phyloP scores from a whole-genome alignment of 2,797 vertebrate species.

The Ispidina lecontei region DNA sequence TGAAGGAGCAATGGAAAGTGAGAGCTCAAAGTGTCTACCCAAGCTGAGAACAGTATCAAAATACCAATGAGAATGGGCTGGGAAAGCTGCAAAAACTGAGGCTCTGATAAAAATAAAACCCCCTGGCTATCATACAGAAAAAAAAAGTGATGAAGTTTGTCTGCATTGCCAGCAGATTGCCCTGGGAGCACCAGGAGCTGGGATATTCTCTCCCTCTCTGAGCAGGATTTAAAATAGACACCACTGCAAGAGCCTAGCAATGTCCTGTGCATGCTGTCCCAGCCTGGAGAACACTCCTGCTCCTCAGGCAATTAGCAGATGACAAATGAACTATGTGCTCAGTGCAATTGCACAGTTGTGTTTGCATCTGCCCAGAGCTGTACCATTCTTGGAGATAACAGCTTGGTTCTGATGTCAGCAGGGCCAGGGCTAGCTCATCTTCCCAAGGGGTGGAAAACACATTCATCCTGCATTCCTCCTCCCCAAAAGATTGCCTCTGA shows the following conservation, averaged over 20 bases:
- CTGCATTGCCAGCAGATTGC: background rate
- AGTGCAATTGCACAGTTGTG: constrained; percentile 3
- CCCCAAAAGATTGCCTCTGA: too few species aligned
- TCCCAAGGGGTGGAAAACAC: too few species aligned
- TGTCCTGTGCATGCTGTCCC: constrained; percentile 9
- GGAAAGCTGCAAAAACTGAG: background rate
- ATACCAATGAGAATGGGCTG: background rate
- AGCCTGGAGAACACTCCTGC: background rate
- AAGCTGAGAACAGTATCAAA: background rate
- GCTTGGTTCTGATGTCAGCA: too few species aligned
- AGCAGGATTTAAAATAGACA: constrained; percentile 42
- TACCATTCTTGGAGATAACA: background rate
- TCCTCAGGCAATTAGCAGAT: constrained; percentile 47
- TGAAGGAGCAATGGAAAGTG: background rate
- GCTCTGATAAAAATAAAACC: background rate
- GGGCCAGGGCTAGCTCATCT: too few species aligned
- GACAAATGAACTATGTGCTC: constrained; percentile 52
- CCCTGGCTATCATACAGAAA: background rate
- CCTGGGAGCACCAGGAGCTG: background rate
- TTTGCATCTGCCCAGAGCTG: background rate
- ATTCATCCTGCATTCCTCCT: background rate
- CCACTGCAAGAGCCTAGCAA: background rate
- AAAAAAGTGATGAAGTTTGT: background rate
- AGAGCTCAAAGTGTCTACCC: background rate
- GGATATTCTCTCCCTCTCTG: background rate